Evolutionary conservation across 2,888 invertebrate genomes (phyloP).

Genomic region (Yponomeuta sedellus): DNA sequence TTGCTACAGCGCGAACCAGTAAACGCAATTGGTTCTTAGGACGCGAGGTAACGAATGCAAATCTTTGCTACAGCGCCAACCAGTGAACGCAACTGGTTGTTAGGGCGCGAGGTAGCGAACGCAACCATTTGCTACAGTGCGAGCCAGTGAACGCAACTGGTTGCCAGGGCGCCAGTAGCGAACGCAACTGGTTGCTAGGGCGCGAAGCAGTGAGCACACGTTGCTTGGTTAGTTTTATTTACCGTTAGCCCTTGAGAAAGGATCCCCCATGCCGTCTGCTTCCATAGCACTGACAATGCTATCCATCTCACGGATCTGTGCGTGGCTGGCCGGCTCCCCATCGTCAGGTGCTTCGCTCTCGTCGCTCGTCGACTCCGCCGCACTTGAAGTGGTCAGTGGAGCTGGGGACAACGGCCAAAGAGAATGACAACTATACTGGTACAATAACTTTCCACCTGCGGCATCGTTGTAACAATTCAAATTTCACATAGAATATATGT

Average conservation of each 20-base stretch:
- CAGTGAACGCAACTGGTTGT: background rate
- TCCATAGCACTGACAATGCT: constrained; percentile 79
- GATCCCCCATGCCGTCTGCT: constrained; percentile 62
- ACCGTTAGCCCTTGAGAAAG: constrained; percentile 41
- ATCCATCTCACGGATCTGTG: constrained; percentile 65
- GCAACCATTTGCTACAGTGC: background rate
- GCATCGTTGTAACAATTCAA: too few species aligned
- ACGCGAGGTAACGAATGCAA: too few species aligned
- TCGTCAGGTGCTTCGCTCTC: constrained; percentile 46
- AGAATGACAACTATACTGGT: too few species aligned
- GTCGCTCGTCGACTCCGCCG: constrained; percentile 47
- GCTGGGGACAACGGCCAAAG: constrained; percentile 24
- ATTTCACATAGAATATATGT: too few species aligned
- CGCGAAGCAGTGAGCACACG: too few species aligned
- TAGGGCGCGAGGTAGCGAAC: constrained; percentile 33
- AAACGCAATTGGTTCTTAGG: background rate
- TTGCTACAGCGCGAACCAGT: background rate
- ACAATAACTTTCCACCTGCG: too few species aligned
- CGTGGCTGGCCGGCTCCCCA: constrained; percentile 49
- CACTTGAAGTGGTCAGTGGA: constrained; percentile 29
- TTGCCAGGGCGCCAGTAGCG: background rate
- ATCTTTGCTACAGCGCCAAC: background rate
- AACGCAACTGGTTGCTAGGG: background rate
- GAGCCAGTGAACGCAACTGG: background rate
- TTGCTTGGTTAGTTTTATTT: background rate